Evolutionary conservation across 2,888 invertebrate genomes (phyloP).

Genomic region (Caenorhabditis afra): DNA sequence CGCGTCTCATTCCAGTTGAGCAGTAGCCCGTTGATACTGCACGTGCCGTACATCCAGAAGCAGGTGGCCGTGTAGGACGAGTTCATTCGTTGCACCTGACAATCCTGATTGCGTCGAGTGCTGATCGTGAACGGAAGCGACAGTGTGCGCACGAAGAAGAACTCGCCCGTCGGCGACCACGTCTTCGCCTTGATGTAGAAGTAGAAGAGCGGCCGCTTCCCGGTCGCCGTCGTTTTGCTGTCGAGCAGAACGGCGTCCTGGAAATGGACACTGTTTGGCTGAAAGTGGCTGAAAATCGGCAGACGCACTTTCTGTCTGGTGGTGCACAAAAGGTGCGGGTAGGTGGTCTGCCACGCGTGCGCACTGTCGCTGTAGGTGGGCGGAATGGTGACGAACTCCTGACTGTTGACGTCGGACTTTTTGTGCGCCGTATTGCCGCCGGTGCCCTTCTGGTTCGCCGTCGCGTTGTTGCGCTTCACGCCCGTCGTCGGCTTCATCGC

Average conservation of each 20-base stretch:
- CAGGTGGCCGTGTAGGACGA: conserved; percentile 80
- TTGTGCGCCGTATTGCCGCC: conserved; percentile 77
- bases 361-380: conserved; percentile 62
- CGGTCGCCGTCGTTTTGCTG: conserved; percentile 60
- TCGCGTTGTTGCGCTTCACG: conserved; percentile 75
- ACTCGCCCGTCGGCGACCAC: conserved; percentile 65
- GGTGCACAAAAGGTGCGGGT: conserved; percentile 79
- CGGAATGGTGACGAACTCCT: conserved; percentile 65
- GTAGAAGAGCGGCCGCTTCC: conserved; percentile 79
- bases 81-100: conserved; percentile 80
- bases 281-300: neutral
- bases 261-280: conserved; percentile 12
- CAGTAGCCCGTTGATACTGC: conserved; percentile 71
- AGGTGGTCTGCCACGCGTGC: conserved; percentile 76
- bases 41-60: conserved; percentile 79
- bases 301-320: conserved; percentile 76
- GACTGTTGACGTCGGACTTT: conserved; percentile 79
- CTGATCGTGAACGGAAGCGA: conserved; percentile 79
- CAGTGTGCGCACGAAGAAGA: conserved; percentile 67
- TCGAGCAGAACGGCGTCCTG: conserved; percentile 69
- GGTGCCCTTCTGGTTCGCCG: conserved; percentile 64
- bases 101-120: conserved; percentile 77
- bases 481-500: conserved; percentile 79
- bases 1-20: conserved; percentile 71
- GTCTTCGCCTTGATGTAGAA: conserved; percentile 75